Conservation (phyloP, 2,113 vertebrate genomes). For the Trogon melanurus region DNA sequence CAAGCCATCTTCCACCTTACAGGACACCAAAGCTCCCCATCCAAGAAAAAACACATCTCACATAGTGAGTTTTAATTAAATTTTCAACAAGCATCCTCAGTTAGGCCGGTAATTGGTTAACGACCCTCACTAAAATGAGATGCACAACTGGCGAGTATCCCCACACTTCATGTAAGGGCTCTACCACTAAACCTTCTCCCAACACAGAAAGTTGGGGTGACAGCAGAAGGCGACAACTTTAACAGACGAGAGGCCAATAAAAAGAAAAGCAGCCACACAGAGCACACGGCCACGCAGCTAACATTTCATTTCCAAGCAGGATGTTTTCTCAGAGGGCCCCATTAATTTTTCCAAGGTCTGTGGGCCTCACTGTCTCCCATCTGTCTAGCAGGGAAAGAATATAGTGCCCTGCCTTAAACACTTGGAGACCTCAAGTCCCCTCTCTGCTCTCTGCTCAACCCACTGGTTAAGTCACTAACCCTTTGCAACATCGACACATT, state of each 20-base stretch:
- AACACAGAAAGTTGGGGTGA: neutral
- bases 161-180: neutral
- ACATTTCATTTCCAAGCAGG: conserved; percentile 61
- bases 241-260: neutral
- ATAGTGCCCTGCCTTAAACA: conserved; percentile 55
- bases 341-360: conserved; percentile 63
- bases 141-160: neutral
- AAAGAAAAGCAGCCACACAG: conserved; percentile 37
- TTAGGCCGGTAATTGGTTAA: neutral
- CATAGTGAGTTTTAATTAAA: neutral
- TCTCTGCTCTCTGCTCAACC: conserved; percentile 53
- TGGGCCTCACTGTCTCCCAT: conserved; percentile 56
- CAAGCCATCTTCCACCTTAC: neutral
- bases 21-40: neutral
- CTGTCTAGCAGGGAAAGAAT: conserved; percentile 56
- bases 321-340: conserved; percentile 42
- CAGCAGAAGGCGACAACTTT: neutral
- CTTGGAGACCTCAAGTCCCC: conserved; percentile 47
- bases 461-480: conserved; percentile 54
- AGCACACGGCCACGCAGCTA: neutral
- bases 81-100: neutral
- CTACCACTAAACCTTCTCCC: neutral
- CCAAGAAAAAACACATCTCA: neutral
- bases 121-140: neutral
- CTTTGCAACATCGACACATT: conserved; percentile 46